Evolutionary conservation across 2,113 vertebrate genomes (phyloP), one percentile per base, ranked within the genome.

Genomic region (Sprattus sprattus): DNA sequence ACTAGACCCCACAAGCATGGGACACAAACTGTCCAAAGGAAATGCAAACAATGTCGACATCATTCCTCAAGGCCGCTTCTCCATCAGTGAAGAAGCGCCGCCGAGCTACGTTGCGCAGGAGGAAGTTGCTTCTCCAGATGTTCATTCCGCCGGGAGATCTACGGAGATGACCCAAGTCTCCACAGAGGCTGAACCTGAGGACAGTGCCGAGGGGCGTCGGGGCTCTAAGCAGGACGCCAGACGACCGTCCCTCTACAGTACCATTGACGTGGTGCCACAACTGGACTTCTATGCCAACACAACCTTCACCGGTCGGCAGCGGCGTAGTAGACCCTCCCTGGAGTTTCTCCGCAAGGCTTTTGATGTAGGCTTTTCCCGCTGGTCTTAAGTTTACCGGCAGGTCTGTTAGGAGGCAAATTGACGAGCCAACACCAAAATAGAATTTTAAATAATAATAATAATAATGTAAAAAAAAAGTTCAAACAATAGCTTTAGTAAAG

Each of bases 241-340:
- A n/a, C 88, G 86, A 7, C 89, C 88, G 0, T 94, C 94, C 83
- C 86, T 95, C 83, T 94, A 94, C 39, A 95, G 94, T 88, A 92
- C 91, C 16, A 86, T 91, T 4, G 94, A 95, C 39, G 87, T 88
- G 50, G 86, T 88, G 45, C 93, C 93, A 1, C 88, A 90, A 45
- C 86, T 93, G 13, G 91, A 95, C 45, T 90, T 94, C 75, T 96
- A 93, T 0, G 86, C 82, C 84, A 93, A 90, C 3, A 87, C 90
- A 0, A 83, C 91, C 0, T 84, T 89, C 16, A 90, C 91, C 0
- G 88, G 88, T 9, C 84, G 81, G 5, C 82, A 90, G 16, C 10
- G 64, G 0, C 84, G 85, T 18, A 92, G 88, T 32, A 89, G 93
- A 1, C 91, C 93, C 0, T 91, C 93, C 0, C 89, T 95, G 32